Percentiles rank a stretch among this genome's conserved stretches.
Conservation (phyloP, 2,888 invertebrate species). For the Aphidius colemani region DNA sequence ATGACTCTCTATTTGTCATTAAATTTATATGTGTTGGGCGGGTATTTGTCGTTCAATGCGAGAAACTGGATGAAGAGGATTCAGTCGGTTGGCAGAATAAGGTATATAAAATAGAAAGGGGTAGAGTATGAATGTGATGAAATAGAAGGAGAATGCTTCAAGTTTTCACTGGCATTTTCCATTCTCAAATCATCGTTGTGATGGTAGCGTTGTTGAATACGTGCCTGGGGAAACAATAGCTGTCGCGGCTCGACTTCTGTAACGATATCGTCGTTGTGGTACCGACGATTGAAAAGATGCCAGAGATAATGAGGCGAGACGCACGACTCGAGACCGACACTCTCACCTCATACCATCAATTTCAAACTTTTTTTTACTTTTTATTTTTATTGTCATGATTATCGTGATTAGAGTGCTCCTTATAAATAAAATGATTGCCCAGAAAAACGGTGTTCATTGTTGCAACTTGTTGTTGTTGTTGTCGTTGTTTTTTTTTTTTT, state of each 20-base stretch:
- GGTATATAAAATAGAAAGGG: conserved; percentile 19
- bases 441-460: neutral
- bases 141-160: conserved; percentile 17
- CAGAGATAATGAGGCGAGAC: conserved; percentile 31
- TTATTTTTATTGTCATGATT: conserved; percentile 43
- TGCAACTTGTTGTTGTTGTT: neutral
- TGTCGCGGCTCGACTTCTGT: conserved; percentile 39
- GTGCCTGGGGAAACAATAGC: conserved; percentile 38
- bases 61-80: conserved; percentile 33
- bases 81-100: conserved; percentile 29
- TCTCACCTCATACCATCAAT: conserved; percentile 13
- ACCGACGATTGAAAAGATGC: conserved; percentile 41
- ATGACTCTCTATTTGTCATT: conserved; percentile 4
- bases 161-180: conserved; percentile 24
- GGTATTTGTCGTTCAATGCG: conserved; percentile 20
- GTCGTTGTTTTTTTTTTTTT: neutral
- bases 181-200: conserved; percentile 14
- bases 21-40: neutral
- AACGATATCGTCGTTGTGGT: conserved; percentile 40
- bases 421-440: conserved; percentile 52
- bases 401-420: conserved; percentile 49
- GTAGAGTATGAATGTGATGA: conserved; percentile 13
- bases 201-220: conserved; percentile 31
- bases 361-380: conserved; percentile 2
- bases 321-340: neutral